phyloP scores from a whole-genome alignment of 2,113 vertebrate species.

The Nematolebias whitei region DNA sequence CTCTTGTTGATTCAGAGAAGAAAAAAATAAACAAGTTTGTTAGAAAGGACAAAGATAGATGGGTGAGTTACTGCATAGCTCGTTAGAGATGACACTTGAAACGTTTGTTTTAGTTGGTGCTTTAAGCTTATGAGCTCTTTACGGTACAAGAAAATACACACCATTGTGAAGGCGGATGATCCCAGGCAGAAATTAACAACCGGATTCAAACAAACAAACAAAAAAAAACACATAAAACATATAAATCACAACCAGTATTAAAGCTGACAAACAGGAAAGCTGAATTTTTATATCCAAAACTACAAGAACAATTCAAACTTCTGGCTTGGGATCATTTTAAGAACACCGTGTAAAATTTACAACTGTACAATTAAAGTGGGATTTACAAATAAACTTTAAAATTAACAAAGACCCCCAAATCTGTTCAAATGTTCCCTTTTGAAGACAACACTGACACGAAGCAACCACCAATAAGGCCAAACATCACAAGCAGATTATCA shows the following conservation, averaged over 20 bases:
- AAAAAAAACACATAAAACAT: constrained; percentile 2
- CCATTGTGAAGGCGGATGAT: constrained; percentile 29
- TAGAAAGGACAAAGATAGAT: constrained; percentile 15
- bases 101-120: constrained; percentile 6
- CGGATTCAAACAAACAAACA: constrained; percentile 12
- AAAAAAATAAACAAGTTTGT: background rate
- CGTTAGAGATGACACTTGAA: constrained; percentile 12
- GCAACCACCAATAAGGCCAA: background rate
- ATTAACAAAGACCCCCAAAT: background rate
- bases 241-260: background rate
- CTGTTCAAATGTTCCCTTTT: background rate
- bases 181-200: constrained; percentile 25
- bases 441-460: background rate
- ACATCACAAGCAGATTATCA: too few species aligned
- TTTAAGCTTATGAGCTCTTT: constrained; percentile 15
- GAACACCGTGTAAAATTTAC: background rate
- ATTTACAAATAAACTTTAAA: constrained; percentile 8
- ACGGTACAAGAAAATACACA: constrained; percentile 24
- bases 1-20: constrained; percentile 23
- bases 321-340: background rate
- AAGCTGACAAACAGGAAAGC: constrained; percentile 21
- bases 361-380: background rate
- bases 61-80: constrained; percentile 63
- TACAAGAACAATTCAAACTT: background rate
- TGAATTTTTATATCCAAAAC: constrained; percentile 19